Conservation (phyloP, 2,888 invertebrate species). For the Neria commutata region DNA sequence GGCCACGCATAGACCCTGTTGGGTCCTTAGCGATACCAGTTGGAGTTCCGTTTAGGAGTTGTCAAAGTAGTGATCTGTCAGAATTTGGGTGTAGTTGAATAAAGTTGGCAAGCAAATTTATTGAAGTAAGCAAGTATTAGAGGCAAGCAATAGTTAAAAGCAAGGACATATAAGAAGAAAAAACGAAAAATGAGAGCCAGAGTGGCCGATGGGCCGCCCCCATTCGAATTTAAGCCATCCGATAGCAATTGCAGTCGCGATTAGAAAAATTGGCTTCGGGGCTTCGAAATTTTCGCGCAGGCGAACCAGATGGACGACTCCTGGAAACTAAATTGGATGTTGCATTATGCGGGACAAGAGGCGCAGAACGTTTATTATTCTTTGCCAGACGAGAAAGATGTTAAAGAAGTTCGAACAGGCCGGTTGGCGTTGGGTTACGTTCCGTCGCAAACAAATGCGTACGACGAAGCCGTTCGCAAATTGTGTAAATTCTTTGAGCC, state of each 20-base stretch:
- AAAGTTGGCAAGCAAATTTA: no score
- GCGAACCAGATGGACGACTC: neutral
- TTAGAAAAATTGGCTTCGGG: neutral
- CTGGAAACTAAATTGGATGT: neutral
- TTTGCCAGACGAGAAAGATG: neutral
- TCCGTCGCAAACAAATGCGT: neutral
- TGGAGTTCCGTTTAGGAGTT: no score
- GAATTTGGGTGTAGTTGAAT: no score
- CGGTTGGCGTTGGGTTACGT: neutral
- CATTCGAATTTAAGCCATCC: neutral
- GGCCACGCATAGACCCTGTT: no score
- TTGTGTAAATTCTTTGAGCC: neutral
- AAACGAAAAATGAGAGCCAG: neutral
- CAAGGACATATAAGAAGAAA: no score
- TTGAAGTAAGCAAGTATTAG: no score
- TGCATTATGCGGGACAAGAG: neutral
- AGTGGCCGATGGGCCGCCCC: neutral
- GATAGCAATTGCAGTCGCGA: neutral
- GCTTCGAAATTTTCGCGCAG: neutral
- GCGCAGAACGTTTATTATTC: neutral
- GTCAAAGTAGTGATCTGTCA: no score
- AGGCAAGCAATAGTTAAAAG: no score
- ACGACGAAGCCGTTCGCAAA: neutral
- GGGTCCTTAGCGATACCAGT: no score
- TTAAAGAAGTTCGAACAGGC: neutral